Conservation (phyloP, 92 coral and sea anemone genomes). For the Zoanthus sociatus region DNA sequence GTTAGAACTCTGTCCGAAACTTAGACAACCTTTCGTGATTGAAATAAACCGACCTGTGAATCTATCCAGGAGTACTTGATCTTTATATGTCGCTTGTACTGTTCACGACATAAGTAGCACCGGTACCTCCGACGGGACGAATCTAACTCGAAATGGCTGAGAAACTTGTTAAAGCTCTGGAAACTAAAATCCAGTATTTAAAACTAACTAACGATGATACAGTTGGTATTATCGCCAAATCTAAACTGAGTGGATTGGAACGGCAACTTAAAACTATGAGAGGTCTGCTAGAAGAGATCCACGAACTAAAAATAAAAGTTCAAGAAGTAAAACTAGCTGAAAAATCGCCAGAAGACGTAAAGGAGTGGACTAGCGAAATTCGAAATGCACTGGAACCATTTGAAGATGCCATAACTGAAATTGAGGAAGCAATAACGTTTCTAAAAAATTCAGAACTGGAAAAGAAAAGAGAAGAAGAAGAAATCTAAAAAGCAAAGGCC, state of each 20-base stretch:
- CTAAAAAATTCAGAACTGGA: background rate
- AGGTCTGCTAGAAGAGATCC: conserved; percentile 6
- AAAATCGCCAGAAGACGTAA: too few species aligned
- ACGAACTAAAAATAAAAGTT: background rate
- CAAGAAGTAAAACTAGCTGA: background rate
- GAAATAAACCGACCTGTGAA: too few species aligned
- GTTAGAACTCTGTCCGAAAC: too few species aligned
- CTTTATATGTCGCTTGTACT: background rate
- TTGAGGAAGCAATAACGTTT: background rate
- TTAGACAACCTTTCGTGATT: too few species aligned
- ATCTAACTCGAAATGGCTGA: background rate
- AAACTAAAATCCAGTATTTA: background rate
- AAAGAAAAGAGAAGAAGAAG: background rate
- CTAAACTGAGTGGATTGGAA: conserved; percentile 31
- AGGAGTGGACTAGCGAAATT: too few species aligned
- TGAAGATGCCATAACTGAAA: conserved; percentile 11
- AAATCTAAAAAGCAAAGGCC: background rate
- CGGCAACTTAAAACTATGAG: conserved; percentile 17
- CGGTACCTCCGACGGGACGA: conserved; percentile 17
- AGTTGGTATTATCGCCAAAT: background rate
- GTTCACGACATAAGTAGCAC: conserved; percentile 15
- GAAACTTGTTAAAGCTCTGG: background rate
- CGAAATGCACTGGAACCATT: background rate
- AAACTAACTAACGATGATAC: conserved; percentile 15
- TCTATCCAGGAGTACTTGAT: too few species aligned